phyloP scores from a whole-genome alignment of 2,797 vertebrate genomes.

The Neoniphon sammara region DNA sequence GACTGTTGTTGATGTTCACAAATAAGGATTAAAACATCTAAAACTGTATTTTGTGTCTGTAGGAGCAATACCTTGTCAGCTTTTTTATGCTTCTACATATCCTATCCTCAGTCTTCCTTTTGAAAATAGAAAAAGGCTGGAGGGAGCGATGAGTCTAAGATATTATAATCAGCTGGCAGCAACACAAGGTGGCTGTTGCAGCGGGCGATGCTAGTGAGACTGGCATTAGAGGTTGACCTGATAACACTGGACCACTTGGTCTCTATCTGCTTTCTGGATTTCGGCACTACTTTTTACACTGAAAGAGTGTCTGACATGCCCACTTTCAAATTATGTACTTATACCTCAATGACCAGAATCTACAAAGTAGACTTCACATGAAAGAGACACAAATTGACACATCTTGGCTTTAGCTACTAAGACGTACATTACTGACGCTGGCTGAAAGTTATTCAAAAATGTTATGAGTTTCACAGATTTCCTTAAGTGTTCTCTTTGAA shows the following conservation, averaged over 20 bases:
- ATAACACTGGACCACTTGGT: constrained; percentile 14
- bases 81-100: constrained; percentile 52
- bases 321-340: constrained; percentile 23
- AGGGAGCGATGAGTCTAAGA: constrained; percentile 56
- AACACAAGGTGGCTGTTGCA: constrained; percentile 45
- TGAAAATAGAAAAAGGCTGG: constrained; percentile 55
- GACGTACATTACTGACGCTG: neutral
- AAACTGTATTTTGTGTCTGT: constrained; percentile 43
- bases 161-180: constrained; percentile 59
- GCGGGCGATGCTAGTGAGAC: constrained; percentile 42
- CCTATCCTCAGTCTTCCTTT: constrained; percentile 40
- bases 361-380: neutral
- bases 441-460: no score
- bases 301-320: constrained; percentile 6
- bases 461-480: neutral
- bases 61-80: constrained; percentile 45
- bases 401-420: no score
- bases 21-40: constrained; percentile 2
- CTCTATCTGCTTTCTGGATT: constrained; percentile 18
- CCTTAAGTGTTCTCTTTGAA: constrained; percentile 3
- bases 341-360: neutral
- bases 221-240: constrained; percentile 34
- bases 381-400: constrained; percentile 2
- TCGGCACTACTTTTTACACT: constrained; percentile 2
- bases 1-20: neutral